Percentiles rank a stretch among this genome's conserved stretches.
Conservation (phyloP, 2,888 invertebrate genomes). For the Drosophila pseudotalamancana region DNA sequence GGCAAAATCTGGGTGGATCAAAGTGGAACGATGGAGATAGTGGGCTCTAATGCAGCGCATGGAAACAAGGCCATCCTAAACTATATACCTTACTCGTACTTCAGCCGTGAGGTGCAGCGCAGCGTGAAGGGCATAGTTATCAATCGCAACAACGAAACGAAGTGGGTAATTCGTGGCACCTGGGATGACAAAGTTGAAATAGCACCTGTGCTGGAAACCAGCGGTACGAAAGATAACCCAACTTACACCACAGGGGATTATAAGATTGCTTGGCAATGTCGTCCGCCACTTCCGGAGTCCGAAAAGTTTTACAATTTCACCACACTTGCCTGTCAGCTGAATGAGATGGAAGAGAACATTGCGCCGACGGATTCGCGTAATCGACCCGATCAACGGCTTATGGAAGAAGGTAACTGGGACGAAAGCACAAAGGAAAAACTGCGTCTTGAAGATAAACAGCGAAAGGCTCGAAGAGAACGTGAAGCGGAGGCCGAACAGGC, state of each 20-base stretch:
- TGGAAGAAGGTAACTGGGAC: constrained; percentile 97
- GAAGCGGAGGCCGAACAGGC: constrained; percentile 92
- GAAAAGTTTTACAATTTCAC: constrained; percentile 97
- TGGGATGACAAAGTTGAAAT: constrained; percentile 99
- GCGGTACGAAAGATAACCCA: constrained; percentile 90
- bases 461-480: constrained; percentile 90
- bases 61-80: constrained; percentile 98
- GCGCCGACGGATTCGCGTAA: constrained; percentile 97
- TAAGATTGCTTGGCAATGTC: constrained; percentile 93
- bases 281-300: constrained; percentile 88
- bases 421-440: constrained; percentile 94
- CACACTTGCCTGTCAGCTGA: constrained; percentile 96
- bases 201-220: constrained; percentile 92
- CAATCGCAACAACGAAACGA: constrained; percentile 89
- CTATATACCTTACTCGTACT: constrained; percentile 99
- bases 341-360: constrained; percentile 95
- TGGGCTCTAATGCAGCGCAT: constrained; percentile 91
- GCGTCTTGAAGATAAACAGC: constrained; percentile 97
- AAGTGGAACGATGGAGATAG: constrained; percentile 99
- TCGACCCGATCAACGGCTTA: constrained; percentile 98
- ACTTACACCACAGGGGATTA: constrained; percentile 97
- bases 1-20: constrained; percentile 99
- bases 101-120: constrained; percentile 97
- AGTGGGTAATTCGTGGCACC: constrained; percentile 92
- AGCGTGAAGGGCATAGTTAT: constrained; percentile 93